Evolutionary conservation across 2,797 vertebrate species (phyloP).

Genomic region (Megalops cyprinoides): DNA sequence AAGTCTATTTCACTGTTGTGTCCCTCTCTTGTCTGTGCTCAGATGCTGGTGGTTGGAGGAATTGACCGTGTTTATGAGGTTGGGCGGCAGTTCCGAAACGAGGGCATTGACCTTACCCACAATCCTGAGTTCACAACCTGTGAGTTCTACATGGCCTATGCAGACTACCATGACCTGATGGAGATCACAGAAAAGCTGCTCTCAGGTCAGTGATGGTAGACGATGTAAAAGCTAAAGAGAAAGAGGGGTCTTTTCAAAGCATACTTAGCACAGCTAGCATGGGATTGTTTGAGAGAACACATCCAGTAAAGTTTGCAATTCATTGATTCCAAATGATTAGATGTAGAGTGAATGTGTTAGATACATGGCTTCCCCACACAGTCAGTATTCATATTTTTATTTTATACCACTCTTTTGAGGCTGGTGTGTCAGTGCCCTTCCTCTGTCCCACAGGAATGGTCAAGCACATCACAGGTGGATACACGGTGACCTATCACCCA

Average conservation of each 20-base stretch:
- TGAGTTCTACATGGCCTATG: slow-evolving; percentile 99
- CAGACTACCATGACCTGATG: slow-evolving; percentile 95
- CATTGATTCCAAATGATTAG: background rate
- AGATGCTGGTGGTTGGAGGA: slow-evolving; percentile 98
- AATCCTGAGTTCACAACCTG: slow-evolving; percentile 99
- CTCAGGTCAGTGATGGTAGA: slow-evolving; percentile 74
- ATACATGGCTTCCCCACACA: background rate
- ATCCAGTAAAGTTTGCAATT: background rate
- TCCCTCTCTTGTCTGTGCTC: slow-evolving; percentile 21
- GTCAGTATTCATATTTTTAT: background rate
- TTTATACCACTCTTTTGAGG: background rate
- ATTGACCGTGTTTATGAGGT: slow-evolving; percentile 95
- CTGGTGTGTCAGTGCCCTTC: background rate
- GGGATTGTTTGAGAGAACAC: background rate
- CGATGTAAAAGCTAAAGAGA: background rate
- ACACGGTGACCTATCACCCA: slow-evolving; percentile 91
- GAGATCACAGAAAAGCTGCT: slow-evolving; percentile 94
- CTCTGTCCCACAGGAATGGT: slow-evolving; percentile 86
- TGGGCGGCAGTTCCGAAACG: slow-evolving; percentile 96
- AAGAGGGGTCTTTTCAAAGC: background rate
- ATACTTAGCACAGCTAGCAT: background rate
- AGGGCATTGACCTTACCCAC: slow-evolving; percentile 97
- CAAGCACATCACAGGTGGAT: slow-evolving; percentile 88
- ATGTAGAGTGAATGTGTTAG: background rate
- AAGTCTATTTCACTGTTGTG: no score